Base-by-base conservation (phyloP, 2,113 vertebrate species). In the Syrmaticus mikado region DNA sequence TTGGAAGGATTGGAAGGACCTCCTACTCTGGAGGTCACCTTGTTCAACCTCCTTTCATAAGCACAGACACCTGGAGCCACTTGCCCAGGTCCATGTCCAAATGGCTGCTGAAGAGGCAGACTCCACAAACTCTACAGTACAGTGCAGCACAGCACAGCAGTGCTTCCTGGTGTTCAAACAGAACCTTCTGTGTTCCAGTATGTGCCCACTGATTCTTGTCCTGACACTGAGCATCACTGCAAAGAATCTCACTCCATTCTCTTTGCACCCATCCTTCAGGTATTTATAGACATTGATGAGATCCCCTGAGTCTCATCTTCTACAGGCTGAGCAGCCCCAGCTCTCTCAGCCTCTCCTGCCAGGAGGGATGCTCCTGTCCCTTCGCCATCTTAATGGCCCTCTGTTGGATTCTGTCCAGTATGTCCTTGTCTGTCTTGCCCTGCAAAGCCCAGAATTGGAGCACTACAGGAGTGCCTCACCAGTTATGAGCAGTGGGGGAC, bases 61-160 rank as follows among this genome's bases (percentile, higher is more conserved):
- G 21, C 17, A 43, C 20, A 45, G 8, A 22, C 15, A 46, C 13
- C 24, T 60, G 15, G 4, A 81, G 21, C 27, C 5, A 0, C 0
- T 55, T 87, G 36, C 27, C 13, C 15, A 34, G n/a, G 24, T 38
- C 16, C 20, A 22, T 19, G 24, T 53, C 45, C 38, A 83, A 24
- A 2, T 3, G 27, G 24, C 32, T 84, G 75, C 34, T 19, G 43
- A 74, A 32, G 13, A 8, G 18, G 27, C 13, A 64, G 27, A 34
- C 19, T 64, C 41, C 11, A 38, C 27, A 30, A 48, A 22, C 28
- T 50, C 48, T 50, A 50, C 21, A 24, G 11, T 22, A 50, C 6
- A 25, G 8, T 1, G 8, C 8, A 8, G 34, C 32, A 36, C 16
- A 41, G 20, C n/a, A 27, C 77, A 50, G 50, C 57, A 64, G 8